Conservation (phyloP, 2,888 invertebrate species). For the Apodemia zela region DNA sequence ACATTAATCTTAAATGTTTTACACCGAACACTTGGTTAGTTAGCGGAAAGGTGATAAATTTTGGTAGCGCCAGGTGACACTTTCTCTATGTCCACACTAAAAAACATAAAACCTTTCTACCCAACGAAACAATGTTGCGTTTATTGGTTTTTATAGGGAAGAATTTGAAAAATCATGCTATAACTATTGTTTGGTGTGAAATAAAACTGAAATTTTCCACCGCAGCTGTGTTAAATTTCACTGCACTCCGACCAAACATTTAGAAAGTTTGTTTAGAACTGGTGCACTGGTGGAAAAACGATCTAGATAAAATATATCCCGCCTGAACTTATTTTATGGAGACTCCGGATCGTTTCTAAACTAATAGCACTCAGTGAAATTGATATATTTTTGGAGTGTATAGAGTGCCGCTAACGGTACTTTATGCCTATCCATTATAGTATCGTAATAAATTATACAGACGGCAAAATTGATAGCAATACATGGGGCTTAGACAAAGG, state of each 20-base stretch:
- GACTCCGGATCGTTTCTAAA: constrained; percentile 4
- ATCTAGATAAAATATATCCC: constrained; percentile 23
- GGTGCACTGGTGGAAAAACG: constrained; percentile 25
- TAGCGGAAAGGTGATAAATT: neutral
- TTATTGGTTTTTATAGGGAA: constrained; percentile 6
- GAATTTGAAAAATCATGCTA: neutral
- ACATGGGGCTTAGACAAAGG: too few relatives aligned
- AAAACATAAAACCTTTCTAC: neutral
- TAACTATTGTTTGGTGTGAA: constrained; percentile 31
- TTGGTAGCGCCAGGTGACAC: neutral
- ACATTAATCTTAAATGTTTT: neutral
- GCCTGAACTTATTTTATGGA: constrained; percentile 17
- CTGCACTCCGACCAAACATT: constrained; percentile 29
- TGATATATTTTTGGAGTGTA: too few relatives aligned
- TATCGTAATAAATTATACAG: too few relatives aligned
- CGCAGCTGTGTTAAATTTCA: constrained; percentile 32
- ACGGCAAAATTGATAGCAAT: too few relatives aligned
- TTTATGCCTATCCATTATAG: too few relatives aligned
- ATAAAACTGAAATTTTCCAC: constrained; percentile 30
- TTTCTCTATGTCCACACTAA: neutral
- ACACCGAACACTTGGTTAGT: neutral
- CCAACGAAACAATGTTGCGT: neutral
- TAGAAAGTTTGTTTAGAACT: constrained; percentile 33
- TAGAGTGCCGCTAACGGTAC: too few relatives aligned
- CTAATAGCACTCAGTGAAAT: neutral